phyloP scores from a whole-genome alignment of 2,888 invertebrate genomes.

The Augochlorella aurata region DNA sequence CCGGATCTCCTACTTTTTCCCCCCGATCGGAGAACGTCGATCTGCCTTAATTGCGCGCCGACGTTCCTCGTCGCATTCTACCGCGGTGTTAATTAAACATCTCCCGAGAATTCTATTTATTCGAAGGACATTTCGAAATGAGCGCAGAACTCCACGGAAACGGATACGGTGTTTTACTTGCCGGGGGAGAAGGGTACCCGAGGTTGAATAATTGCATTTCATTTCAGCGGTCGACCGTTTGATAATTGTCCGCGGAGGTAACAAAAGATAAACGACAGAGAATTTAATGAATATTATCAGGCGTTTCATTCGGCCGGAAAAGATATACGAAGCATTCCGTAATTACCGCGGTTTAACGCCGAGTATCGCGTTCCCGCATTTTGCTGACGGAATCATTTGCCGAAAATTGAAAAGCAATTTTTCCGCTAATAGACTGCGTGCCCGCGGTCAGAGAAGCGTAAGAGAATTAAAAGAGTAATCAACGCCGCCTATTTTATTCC shows the following conservation, averaged over 20 bases:
- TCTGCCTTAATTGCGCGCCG: conserved; percentile 20
- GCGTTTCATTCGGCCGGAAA: neutral
- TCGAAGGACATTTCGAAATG: neutral
- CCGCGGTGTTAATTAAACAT: conserved; percentile 1
- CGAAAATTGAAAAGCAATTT: too few relatives aligned
- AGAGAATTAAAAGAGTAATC: too few relatives aligned
- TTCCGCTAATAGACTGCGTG: too few relatives aligned
- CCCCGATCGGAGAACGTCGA: neutral
- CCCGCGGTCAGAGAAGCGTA: too few relatives aligned
- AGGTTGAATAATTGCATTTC: neutral
- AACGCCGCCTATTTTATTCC: too few relatives aligned
- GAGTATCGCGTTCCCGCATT: too few relatives aligned
- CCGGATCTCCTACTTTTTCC: neutral
- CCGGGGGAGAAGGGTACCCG: neutral
- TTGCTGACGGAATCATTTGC: too few relatives aligned
- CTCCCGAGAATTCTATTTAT: neutral
- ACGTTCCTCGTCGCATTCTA: neutral
- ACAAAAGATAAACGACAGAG: neutral
- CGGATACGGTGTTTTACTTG: too few relatives aligned
- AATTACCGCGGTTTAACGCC: too few relatives aligned
- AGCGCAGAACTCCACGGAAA: neutral
- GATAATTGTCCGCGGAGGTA: neutral
- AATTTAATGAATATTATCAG: neutral
- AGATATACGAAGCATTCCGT: too few relatives aligned
- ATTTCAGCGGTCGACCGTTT: neutral